Conservation (phyloP, 2,113 vertebrate genomes). For the Myrmecobius fasciatus region DNA sequence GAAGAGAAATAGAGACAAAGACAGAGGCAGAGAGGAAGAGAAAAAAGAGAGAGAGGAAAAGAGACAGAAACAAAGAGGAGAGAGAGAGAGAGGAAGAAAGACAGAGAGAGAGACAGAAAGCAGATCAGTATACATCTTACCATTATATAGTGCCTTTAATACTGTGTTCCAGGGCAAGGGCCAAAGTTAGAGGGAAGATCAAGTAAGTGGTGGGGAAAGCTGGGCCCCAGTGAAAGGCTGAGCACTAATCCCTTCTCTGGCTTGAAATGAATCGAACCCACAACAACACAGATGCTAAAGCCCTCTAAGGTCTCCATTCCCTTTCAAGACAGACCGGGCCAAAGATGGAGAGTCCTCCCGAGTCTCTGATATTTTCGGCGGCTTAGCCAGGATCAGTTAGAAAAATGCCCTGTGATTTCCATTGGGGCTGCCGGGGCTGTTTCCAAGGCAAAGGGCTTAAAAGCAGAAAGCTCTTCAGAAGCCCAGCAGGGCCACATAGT, state of each 20-base stretch:
- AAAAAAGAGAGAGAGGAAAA: no score
- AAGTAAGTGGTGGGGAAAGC: slow-evolving; percentile 5
- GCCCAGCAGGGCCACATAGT: slow-evolving; percentile 60
- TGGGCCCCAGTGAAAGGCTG: not conserved
- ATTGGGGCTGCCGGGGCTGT: slow-evolving; percentile 57
- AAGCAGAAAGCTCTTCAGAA: slow-evolving; percentile 63
- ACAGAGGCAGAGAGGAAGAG: no score
- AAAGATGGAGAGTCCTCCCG: slow-evolving; percentile 53
- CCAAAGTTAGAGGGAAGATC: not conserved
- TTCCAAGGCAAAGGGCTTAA: slow-evolving; percentile 70
- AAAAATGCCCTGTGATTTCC: slow-evolving; percentile 61
- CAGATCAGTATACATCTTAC: not conserved
- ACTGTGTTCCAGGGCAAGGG: not conserved
- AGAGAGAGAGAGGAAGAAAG: not conserved
- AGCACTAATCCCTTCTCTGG: not conserved
- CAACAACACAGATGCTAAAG: slow-evolving; percentile 8
- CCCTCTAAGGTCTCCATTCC: slow-evolving; percentile 38
- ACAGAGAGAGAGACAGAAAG: not conserved
- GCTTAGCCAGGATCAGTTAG: slow-evolving; percentile 57
- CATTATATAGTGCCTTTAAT: not conserved
- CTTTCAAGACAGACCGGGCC: slow-evolving; percentile 56
- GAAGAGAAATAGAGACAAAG: no score
- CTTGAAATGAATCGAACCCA: slow-evolving; percentile 49
- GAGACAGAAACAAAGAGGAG: no score
- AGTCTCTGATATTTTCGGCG: slow-evolving; percentile 65